Base-by-base conservation (phyloP, 2,113 vertebrate genomes). In the Polypterus bichir region DNA sequence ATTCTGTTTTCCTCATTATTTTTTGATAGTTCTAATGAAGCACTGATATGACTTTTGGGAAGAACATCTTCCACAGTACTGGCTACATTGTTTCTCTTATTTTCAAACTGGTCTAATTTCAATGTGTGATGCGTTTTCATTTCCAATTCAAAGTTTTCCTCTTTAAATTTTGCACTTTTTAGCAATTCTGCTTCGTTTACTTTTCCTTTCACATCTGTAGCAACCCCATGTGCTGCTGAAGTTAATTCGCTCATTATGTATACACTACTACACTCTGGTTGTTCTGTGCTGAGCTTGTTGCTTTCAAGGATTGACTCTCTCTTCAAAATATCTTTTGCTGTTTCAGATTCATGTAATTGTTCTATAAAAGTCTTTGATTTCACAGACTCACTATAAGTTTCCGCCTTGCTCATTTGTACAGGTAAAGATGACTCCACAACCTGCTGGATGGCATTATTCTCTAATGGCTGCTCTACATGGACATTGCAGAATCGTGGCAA, bases 371-470 rank as follows among this genome's bases (percentile, higher is more conserved):
- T 62, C 55, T 63, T 54, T 68, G 67, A 67, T 44, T 70, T 70
- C 3, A 48, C 51, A 60, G 9, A 55, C 59, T 69, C 65, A 60
- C 9, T 10, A 4, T 62, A 59, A 60, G 62, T 1, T 1, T 68
- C 63, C 61, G 69, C 56, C 49, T 55, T 60, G 54, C 59, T 70
- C 68, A 64, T 48, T 64, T 61, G 49, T 59, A 61, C 53, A 68
- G 61, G 51, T 52, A 10, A 11, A 9, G n/a, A 3, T 48, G 53
- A 48, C n/a, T 49, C 46, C 51, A 7, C 7, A 44, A 49, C 48
- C 7, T 7, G 60, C 46, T 4, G 11, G 10, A 52, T 8, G 51
- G 3, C 51, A 3, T 10, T 52, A 8, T 4, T 48, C 47, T 27
- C 58, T 9, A 49, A 59, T 52, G 7, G 51, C 10, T 65, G n/a